Base-by-base conservation (phyloP, 2,113 vertebrate species). In the Heterotilapia buettikoferi region DNA sequence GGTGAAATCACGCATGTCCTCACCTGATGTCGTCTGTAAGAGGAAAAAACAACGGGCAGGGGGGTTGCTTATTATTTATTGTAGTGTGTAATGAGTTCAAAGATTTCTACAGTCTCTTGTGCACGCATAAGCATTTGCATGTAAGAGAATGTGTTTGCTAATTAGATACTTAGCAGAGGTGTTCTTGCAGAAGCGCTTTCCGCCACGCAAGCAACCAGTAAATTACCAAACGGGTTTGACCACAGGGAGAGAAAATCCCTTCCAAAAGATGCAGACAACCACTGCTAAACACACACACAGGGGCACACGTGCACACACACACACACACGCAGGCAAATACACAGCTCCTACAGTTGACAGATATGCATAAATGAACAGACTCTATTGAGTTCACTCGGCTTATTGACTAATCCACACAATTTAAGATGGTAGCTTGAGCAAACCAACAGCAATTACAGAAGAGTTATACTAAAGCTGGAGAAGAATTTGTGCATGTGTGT, bases 1-100 rank as follows among this genome's bases (percentile, higher is more conserved):
- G 1, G 98, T 99, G 95, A 99, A 99, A 94, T 99, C 99, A 5
- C 98, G 97, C 79, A 99, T 98, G 88, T 99, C 99, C 93, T 99
- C 99, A 2, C 99, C 98, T 14, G 99, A 99, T 18, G 99, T 99
- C 12, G 98, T 99, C 99, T 99, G 71, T 9, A 6, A 54, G 80
- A 84, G 73, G 6, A 29, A 76, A 3, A 71, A 6, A 10, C 16
- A 3, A 24, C 11, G 38, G 29, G n/a, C 18, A 10, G 38, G 2
- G 2, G 54, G 12, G 4, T 29, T 6, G 3, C 24, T 6, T 71
- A 38, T 57, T 21, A 36, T n/a, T 80, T 59, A 84, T 24, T 68
- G 38, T 38, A 18, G 8, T n/a, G 19, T 83, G n/a, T 53, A 43
- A 33, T 66, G 24, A 61, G 19, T 54, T 80, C 21, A 61, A 54